phyloP scores from a whole-genome alignment of 2,888 invertebrate species.

The Tridacna gigas region DNA sequence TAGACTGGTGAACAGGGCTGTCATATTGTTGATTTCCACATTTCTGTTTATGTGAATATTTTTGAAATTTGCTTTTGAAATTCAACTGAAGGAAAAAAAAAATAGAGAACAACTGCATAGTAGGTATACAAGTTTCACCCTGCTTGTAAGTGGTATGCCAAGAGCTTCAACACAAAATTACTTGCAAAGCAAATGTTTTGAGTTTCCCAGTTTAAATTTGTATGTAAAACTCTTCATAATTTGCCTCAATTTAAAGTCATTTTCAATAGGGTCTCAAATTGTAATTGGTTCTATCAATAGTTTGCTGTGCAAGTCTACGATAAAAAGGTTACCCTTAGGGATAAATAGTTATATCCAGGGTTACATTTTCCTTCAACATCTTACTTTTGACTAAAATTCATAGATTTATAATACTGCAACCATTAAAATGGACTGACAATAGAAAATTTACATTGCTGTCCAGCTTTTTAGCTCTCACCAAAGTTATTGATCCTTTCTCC shows the following conservation, averaged over 20 bases:
- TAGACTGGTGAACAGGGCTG: slow-evolving; percentile 61
- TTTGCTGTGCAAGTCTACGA: slow-evolving; percentile 48
- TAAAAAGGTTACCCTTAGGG: slow-evolving; percentile 37
- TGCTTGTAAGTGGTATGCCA: not conserved
- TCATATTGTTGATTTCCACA: not conserved
- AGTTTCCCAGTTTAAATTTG: slow-evolving; percentile 56
- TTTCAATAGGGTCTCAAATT: slow-evolving; percentile 51
- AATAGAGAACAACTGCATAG: not conserved
- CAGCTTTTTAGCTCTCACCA: slow-evolving; percentile 11
- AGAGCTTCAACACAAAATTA: not conserved
- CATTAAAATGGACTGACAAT: not conserved
- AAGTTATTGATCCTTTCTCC: slow-evolving; percentile 22
- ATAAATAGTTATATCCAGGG: not conserved
- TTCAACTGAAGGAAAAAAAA: not conserved
- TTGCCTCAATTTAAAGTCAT: slow-evolving; percentile 64
- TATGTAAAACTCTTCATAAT: slow-evolving; percentile 49
- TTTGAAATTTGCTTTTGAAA: not conserved
- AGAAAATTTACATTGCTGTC: not conserved
- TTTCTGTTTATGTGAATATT: not conserved
- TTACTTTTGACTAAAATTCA: no score
- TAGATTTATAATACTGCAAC: no score
- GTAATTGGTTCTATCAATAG: slow-evolving; percentile 59
- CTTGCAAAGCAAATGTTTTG: slow-evolving; percentile 6
- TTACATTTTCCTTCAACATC: no score
- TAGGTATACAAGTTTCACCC: no score